Evolutionary conservation across 1,140 invertebrate genomes (phyloP).

Genomic region (Procambarus clarkii): DNA sequence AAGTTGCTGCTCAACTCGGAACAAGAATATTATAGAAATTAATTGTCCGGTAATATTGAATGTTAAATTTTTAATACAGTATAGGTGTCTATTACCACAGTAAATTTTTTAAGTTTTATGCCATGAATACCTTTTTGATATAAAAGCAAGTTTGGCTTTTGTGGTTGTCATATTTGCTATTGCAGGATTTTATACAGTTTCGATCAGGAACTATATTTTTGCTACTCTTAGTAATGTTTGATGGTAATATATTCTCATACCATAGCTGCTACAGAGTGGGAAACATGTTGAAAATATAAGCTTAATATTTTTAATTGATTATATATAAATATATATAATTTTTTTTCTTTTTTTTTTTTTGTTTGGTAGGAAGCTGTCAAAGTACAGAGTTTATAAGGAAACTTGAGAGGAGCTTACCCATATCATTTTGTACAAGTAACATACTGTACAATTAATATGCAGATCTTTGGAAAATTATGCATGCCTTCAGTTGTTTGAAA

Average conservation of each 20-base stretch:
- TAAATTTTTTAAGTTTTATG: background rate
- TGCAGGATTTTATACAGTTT: slow-evolving; percentile 44
- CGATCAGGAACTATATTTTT: slow-evolving; percentile 43
- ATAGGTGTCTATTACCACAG: background rate
- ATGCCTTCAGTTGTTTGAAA: background rate
- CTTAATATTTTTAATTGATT: background rate
- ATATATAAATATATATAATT: too few species aligned
- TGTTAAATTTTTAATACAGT: background rate
- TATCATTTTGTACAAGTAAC: background rate
- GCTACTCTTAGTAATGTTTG: slow-evolving; percentile 38
- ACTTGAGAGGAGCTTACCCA: background rate
- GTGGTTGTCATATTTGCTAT: background rate
- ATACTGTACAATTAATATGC: background rate
- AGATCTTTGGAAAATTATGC: background rate
- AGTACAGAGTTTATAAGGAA: background rate
- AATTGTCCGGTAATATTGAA: background rate
- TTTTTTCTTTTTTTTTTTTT: background rate
- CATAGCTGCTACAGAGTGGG: slow-evolving; percentile 1
- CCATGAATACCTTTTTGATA: background rate
- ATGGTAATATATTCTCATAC: slow-evolving; percentile 33
- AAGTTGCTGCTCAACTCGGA: background rate
- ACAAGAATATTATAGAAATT: background rate
- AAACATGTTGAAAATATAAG: background rate
- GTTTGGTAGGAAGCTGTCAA: background rate
- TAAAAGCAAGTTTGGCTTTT: background rate